A percentile compares a stretch with the other conserved stretches of the same genome.
phyloP scores from a whole-genome alignment of 1,140 invertebrate species.

The Ridgeia piscesae region DNA sequence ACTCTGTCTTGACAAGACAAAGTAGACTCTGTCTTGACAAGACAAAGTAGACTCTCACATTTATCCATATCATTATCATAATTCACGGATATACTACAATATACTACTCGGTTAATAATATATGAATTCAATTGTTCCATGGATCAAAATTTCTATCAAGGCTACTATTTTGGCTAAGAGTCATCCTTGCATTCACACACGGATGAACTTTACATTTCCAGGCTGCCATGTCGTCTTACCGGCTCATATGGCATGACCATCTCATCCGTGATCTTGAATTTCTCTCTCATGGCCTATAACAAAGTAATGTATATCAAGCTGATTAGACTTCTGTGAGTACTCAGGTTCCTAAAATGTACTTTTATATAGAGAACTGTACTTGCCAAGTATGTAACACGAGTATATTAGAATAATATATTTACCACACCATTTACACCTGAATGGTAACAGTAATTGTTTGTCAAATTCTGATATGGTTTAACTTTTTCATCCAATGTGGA shows the following conservation, averaged over 20 bases:
- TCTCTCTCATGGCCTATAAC: slow-evolving; percentile 78
- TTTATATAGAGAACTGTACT: no score
- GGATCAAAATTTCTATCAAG: neutral
- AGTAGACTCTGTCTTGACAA: no score
- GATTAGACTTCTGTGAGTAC: neutral
- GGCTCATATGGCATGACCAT: slow-evolving; percentile 87
- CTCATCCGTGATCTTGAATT: slow-evolving; percentile 88
- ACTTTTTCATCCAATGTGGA: no score
- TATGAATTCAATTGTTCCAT: neutral
- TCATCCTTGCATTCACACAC: neutral
- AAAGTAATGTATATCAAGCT: slow-evolving; percentile 17
- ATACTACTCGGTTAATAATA: neutral
- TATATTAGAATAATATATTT: neutral
- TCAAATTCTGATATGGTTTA: no score
- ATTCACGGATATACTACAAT: neutral
- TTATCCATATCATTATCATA: no score
- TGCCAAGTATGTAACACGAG: no score
- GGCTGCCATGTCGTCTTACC: slow-evolving; percentile 56
- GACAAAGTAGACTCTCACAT: no score
- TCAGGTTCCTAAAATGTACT: no score
- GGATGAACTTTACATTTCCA: neutral
- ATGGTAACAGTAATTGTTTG: no score
- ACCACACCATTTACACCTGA: no score
- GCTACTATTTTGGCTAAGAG: neutral
- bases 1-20: no score